Conservation (phyloP, 2,797 vertebrate species). For the Gambusia yucatana region DNA sequence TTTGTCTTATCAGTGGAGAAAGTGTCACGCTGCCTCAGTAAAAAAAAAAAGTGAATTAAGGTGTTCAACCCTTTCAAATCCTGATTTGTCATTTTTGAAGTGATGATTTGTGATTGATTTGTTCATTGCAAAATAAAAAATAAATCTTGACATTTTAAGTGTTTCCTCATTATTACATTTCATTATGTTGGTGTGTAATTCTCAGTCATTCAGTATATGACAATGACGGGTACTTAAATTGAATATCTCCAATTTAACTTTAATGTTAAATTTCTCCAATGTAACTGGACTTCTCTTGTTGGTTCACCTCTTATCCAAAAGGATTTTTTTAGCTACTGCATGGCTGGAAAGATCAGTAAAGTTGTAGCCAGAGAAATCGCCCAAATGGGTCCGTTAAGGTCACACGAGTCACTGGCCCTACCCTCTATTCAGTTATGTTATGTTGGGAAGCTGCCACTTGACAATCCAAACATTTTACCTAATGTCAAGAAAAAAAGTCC, state of each 20-base stretch:
- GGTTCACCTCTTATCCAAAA: neutral
- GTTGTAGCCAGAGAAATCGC: neutral
- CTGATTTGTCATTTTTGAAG: conserved; percentile 70
- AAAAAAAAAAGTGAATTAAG: conserved; percentile 83
- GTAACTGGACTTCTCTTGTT: neutral
- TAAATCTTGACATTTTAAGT: conserved; percentile 25
- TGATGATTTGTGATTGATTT: conserved; percentile 70
- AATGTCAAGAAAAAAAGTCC: neutral
- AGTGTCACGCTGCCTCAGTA: conserved; percentile 64
- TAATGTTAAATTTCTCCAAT: neutral
- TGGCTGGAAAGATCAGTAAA: neutral
- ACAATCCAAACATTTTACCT: neutral
- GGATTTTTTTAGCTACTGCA: neutral
- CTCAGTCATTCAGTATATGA: neutral
- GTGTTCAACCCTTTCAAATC: conserved; percentile 71
- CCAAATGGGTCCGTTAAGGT: neutral
- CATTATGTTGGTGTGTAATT: neutral
- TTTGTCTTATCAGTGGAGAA: conserved; percentile 60
- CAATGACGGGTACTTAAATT: neutral
- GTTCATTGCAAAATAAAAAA: conserved; percentile 66
- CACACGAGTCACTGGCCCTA: neutral
- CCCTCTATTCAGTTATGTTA: neutral
- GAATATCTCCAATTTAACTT: no score
- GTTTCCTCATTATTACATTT: conserved; percentile 18
- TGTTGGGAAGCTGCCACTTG: neutral